A percentile compares a stretch with the other conserved stretches of the same genome.
These are phyloP conservation scores for Sanderia malayensis DNA, from an alignment of 30 jellyfish, hydroid and myxozoan species.

Conservation along the genomic window DNA sequence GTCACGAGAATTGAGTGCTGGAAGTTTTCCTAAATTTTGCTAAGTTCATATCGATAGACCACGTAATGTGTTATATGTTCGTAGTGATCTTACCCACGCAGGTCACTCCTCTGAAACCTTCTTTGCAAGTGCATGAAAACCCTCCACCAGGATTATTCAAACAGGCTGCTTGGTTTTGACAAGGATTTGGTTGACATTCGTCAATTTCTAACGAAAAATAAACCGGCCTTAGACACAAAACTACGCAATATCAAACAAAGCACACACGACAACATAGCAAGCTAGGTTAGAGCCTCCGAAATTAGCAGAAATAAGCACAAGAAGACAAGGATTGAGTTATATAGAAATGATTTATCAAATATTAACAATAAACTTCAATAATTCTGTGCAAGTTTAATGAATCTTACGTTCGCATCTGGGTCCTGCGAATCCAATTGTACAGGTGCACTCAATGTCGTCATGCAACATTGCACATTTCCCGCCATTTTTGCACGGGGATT, in stretches of 20 bases:
- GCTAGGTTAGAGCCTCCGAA: too few species aligned
- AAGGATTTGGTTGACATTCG: conserved; percentile 95
- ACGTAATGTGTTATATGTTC: too few species aligned
- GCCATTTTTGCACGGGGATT: conserved; percentile 82
- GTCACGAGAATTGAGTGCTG: too few species aligned
- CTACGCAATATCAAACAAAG: background rate
- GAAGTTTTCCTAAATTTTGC: too few species aligned
- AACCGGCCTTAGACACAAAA: background rate
- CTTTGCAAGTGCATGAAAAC: conserved; percentile 79
- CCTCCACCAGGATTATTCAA: conserved; percentile 68
- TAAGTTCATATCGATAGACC: too few species aligned
- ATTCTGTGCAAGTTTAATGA: too few species aligned
- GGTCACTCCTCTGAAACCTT: conserved; percentile 85
- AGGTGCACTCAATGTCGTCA: conserved; percentile 71
- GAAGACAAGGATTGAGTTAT: too few species aligned
- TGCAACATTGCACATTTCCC: conserved; percentile 79
- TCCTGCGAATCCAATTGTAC: conserved; percentile 88
- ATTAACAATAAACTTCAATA: too few species aligned
- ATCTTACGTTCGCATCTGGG: conserved; percentile 78
- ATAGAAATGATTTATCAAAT: too few species aligned
- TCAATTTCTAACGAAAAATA: conserved; percentile 54
- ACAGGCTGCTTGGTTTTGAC: conserved; percentile 81
- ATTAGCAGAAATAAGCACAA: too few species aligned
- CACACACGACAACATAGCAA: too few species aligned
- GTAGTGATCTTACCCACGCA: conserved; percentile 95